A percentile compares a stretch with the other conserved stretches of the same genome.
phyloP scores from a whole-genome alignment of 2,797 vertebrate species.

The Sardinella longiceps region DNA sequence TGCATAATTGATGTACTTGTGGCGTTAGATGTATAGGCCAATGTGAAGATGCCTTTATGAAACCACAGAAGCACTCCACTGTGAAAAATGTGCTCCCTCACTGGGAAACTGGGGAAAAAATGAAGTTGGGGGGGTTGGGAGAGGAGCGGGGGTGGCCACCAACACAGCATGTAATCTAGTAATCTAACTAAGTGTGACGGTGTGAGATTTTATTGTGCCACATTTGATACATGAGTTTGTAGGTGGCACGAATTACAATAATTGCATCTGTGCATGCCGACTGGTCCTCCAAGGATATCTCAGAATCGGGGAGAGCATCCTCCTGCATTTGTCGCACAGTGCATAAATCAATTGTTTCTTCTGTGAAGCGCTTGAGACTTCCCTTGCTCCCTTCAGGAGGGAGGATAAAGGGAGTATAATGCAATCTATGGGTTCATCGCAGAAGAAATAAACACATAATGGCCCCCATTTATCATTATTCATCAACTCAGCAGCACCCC shows the following conservation, averaged over 20 bases:
- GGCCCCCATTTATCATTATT: constrained; percentile 19
- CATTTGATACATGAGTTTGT: constrained; percentile 13
- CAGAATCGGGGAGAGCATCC: not conserved
- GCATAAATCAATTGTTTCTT: constrained; percentile 24
- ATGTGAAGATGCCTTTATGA: constrained; percentile 35
- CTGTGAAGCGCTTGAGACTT: not conserved
- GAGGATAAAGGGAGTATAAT: constrained; percentile 41
- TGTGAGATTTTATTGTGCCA: constrained; percentile 23
- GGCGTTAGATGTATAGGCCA: constrained; percentile 33
- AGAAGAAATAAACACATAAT: constrained; percentile 42
- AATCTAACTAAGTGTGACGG: constrained; percentile 23
- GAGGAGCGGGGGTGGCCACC: not conserved
- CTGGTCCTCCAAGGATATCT: constrained; percentile 24
- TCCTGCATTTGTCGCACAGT: not conserved
- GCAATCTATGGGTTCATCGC: constrained; percentile 45
- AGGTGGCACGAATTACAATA: constrained; percentile 15
- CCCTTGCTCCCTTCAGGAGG: constrained; percentile 1
- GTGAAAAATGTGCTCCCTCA: constrained; percentile 55
- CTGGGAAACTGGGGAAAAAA: not conserved
- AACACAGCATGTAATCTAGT: constrained; percentile 20
- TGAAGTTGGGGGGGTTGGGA: not conserved
- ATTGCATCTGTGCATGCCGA: constrained; percentile 22
- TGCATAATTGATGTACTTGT: constrained; percentile 50
- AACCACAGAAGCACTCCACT: constrained; percentile 34
- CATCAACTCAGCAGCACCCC: not conserved